Percentiles rank a stretch among this genome's conserved stretches.
Conservation (phyloP, 2,797 vertebrate species). For the Nannoperca australis region DNA sequence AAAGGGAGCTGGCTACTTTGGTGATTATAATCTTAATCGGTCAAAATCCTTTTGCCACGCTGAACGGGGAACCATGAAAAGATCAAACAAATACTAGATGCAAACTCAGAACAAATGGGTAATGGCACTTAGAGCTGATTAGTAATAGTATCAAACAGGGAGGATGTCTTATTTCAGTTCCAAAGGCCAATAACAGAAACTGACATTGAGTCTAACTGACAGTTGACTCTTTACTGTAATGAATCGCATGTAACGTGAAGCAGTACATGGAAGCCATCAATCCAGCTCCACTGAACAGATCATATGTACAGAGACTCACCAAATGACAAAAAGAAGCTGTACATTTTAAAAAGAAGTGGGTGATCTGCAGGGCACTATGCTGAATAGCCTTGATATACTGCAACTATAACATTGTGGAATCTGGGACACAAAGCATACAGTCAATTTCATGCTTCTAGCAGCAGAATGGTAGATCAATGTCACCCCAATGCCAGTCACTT, state of each 20-base stretch:
- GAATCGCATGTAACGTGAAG: constrained; percentile 12
- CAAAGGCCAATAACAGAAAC: constrained; percentile 8
- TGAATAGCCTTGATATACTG: constrained; percentile 16
- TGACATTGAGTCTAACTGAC: constrained; percentile 19
- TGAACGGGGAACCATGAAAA: not conserved
- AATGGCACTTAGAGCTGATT: constrained; percentile 11
- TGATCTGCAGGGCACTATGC: constrained; percentile 15
- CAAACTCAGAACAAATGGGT: not conserved
- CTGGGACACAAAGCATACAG: constrained; percentile 51
- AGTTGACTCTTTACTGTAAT: constrained; percentile 24
- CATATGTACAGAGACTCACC: constrained; percentile 4
- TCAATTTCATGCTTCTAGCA: constrained; percentile 60
- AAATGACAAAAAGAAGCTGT: constrained; percentile 16
- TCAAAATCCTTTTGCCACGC: constrained; percentile 31
- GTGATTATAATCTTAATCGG: constrained; percentile 40
- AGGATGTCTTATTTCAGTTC: constrained; percentile 9
- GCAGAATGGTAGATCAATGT: constrained; percentile 59
- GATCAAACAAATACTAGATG: not conserved
- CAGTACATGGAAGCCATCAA: constrained; percentile 4
- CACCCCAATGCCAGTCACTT: constrained; percentile 27
- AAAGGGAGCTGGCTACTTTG: constrained; percentile 27
- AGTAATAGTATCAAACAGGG: not conserved
- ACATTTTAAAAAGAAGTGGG: constrained; percentile 2
- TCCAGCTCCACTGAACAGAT: constrained; percentile 19
- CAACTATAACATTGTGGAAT: constrained; percentile 45